Conservation (phyloP, 2,797 vertebrate species). For the Amphiprion clarkii region DNA sequence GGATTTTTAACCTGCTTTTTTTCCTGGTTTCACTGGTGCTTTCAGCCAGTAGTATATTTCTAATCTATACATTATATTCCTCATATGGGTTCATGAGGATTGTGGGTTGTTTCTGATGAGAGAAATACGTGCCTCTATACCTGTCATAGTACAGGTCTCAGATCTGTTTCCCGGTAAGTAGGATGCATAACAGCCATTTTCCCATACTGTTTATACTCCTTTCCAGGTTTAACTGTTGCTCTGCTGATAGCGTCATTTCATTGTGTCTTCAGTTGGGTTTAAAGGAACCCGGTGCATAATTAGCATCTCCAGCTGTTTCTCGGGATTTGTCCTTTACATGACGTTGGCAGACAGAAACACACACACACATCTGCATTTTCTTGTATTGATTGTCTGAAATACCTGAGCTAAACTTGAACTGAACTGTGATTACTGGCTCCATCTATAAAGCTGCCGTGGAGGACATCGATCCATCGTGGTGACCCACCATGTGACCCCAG, state of each 20-base stretch:
- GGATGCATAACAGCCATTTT: background rate
- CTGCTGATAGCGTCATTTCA: slow-evolving; percentile 6
- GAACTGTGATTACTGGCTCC: background rate
- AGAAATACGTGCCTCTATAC: no score
- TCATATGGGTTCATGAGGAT: no score
- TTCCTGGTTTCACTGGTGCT: no score
- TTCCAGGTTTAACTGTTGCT: background rate
- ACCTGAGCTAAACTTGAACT: background rate
- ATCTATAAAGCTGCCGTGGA: background rate
- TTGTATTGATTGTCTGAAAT: background rate
- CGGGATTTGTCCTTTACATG: background rate
- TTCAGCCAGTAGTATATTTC: no score
- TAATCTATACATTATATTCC: no score
- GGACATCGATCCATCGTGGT: background rate
- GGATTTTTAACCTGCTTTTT: no score
- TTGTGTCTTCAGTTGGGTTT: background rate
- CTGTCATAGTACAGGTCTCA: no score
- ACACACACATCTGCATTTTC: background rate
- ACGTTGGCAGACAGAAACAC: background rate
- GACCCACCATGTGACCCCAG: background rate
- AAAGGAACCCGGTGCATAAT: slow-evolving; percentile 13
- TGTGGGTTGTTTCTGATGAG: no score
- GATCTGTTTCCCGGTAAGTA: background rate
- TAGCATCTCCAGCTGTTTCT: slow-evolving; percentile 10
- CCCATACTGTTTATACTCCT: background rate